Percentiles rank a stretch among this genome's conserved stretches.
phyloP scores from a whole-genome alignment of 2,797 vertebrate genomes.

The Margarornis squamiger region DNA sequence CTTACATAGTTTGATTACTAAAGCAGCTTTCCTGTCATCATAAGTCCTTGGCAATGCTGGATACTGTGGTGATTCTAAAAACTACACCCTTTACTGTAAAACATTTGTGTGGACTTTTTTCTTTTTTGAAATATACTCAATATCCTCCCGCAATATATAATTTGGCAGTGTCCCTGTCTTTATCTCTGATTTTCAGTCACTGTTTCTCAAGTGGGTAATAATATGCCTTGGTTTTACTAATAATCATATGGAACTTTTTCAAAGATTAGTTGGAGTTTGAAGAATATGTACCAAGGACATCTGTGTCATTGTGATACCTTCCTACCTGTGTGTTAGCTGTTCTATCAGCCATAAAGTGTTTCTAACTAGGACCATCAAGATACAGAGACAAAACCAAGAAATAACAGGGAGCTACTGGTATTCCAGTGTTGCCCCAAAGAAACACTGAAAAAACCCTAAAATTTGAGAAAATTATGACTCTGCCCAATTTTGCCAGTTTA shows the following conservation, averaged over 20 bases:
- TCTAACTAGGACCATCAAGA: neutral
- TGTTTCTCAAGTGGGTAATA: constrained; percentile 33
- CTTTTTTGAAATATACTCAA: neutral
- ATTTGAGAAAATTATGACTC: neutral
- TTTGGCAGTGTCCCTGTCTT: neutral
- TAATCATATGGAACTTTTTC: neutral
- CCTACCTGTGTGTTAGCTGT: neutral
- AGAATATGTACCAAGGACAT: constrained; percentile 11
- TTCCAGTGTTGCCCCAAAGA: neutral
- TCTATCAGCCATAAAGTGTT: neutral
- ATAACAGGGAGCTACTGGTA: neutral
- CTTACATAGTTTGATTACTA: neutral
- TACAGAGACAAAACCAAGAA: neutral
- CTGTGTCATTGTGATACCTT: neutral
- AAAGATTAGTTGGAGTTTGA: constrained; percentile 4
- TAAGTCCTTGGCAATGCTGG: neutral
- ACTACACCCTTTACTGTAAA: neutral
- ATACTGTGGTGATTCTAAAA: neutral
- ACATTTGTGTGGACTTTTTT: neutral
- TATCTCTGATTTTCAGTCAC: constrained; percentile 13
- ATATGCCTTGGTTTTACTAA: constrained; percentile 28
- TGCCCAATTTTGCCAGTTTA: neutral
- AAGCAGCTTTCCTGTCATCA: neutral
- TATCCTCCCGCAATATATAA: neutral
- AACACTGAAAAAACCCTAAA: neutral